Base-by-base conservation (phyloP, 2,113 vertebrate genomes). In the Mesembrinibis cayennensis region DNA sequence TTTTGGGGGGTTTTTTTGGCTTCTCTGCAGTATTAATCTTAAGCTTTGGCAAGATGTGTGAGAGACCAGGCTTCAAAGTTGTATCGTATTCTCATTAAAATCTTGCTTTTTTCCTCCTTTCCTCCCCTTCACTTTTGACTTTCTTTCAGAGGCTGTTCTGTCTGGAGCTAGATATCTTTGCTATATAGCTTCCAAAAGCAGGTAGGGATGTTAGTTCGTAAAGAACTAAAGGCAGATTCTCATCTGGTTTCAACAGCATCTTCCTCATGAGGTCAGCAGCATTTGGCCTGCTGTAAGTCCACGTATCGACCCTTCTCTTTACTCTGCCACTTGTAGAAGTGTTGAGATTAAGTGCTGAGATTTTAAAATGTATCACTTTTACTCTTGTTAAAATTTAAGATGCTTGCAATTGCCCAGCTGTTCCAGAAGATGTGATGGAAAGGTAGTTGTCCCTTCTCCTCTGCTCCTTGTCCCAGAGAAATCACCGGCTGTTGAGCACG, bases 81-180 rank as follows among this genome's bases (percentile, higher is more conserved):
- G 1, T 61, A 61, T 67, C 19, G 2, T 82, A 73, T 65, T 87
- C 94, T 95, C 74, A 93, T 89, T 29, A 83, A 83, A 90, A 88
- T 88, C 95, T 94, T 85, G 16, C 74, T 70, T 90, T 85, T 87
- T 91, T 73, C 61, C 15, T 88, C 40, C 76, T 95, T 96, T 94
- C 12, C 36, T 95, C 3, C 78, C 29, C 38, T 96, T 85, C 30
- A 40, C 84, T 95, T 87, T 70, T 73, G 74, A 96, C 89, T 45
- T 95, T 62, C 45, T 89, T 89, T 94, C 82, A 81, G 91, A 91
- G 45, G 22, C 91, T 90, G 55, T 82, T 93, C 63, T 94, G 38
- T 80, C 71, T 91, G 76, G 50, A 82, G 66, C 50, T 94, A 85
- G 58, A 93, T 83, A 36, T 85, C 62, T 93, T 85, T 55, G 62